phyloP scores from a whole-genome alignment of 2,797 vertebrate genomes.

The Tragelaphus oryx region DNA sequence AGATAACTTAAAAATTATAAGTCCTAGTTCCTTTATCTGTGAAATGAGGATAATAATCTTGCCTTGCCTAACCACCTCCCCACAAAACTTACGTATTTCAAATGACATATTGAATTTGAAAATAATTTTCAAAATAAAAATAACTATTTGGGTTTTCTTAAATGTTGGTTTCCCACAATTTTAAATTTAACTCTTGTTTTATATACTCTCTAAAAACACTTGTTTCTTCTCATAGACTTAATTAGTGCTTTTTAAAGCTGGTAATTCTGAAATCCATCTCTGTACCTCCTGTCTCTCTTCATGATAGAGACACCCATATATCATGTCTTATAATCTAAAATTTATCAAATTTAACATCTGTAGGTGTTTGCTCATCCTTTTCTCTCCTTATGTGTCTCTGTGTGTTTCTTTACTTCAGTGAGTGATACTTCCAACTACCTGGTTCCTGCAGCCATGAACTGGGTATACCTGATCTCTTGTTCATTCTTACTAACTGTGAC shows the following conservation, averaged over 20 bases:
- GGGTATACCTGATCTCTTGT: not conserved
- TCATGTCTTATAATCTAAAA: not conserved
- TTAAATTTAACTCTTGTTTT: not conserved
- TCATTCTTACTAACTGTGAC: not conserved
- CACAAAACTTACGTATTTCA: not conserved
- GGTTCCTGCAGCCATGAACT: not conserved
- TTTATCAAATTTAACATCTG: not conserved
- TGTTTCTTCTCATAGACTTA: not conserved
- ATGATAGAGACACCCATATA: not conserved
- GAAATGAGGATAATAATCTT: not conserved
- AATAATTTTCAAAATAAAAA: constrained; percentile 33
- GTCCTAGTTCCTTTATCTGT: not conserved
- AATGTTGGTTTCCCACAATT: not conserved
- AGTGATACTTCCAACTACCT: not conserved
- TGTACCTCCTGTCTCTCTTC: not conserved
- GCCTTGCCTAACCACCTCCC: not conserved
- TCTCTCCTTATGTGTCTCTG: not conserved
- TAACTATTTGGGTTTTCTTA: not conserved
- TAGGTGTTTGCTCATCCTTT: not conserved
- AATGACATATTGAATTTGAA: not conserved
- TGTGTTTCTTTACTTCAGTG: not conserved
- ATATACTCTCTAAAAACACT: not conserved
- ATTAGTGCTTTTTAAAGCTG: not conserved
- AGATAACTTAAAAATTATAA: constrained; percentile 24
- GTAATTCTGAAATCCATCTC: not conserved